Evolutionary conservation across 2,113 vertebrate species (phyloP), one percentile per base, ranked within the genome.

Genomic region (Leptocoma aspasia): DNA sequence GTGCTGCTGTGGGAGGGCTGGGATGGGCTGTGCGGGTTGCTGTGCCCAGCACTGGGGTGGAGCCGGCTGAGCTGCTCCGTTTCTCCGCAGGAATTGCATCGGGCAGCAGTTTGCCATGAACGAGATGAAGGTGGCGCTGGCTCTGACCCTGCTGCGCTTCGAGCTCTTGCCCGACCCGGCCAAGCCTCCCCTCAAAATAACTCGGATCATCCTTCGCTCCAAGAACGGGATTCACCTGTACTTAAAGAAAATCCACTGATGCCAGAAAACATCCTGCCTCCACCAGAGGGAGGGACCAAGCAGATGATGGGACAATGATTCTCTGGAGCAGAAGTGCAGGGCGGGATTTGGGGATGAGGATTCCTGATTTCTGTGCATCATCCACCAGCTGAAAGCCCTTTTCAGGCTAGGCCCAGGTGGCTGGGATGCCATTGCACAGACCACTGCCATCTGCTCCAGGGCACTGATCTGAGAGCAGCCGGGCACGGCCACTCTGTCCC

Each of bases 91-190:
- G 96, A 99, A 99, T 82, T 99, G 99, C 97, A 99, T 99, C 3
- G 99, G 99, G 54, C 99, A 99, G 97, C 98, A 90, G 76, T 99
- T 99, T 33, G 98, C 99, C 86, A 98, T 99, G 98, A 99, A 98
- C 1, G 98, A 99, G 97, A 95, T 99, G 97, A 99, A 99, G 94
- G 98, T 98, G 59, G 97, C 92, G 0, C 96, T 98, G 20, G 98
- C 98, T 9, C 39, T 98, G 94, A 98, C 97, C 8, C 96, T 99
- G 49, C 98, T 89, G 90, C 98, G 96, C 64, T 99, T 98, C 13
- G 54, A 98, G 49, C 96, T 99, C 86, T 94, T 95, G 0, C 97
- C 97, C 0, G 98, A 99, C 70, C 96, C 97, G 0, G 3, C 85
- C 28, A 86, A 45, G 4, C 97, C 95, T 68, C 98, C 98, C 27